Percentiles rank a stretch among this genome's conserved stretches.
phyloP scores from a whole-genome alignment of 1,140 invertebrate genomes.

The Hermetia illucens region DNA sequence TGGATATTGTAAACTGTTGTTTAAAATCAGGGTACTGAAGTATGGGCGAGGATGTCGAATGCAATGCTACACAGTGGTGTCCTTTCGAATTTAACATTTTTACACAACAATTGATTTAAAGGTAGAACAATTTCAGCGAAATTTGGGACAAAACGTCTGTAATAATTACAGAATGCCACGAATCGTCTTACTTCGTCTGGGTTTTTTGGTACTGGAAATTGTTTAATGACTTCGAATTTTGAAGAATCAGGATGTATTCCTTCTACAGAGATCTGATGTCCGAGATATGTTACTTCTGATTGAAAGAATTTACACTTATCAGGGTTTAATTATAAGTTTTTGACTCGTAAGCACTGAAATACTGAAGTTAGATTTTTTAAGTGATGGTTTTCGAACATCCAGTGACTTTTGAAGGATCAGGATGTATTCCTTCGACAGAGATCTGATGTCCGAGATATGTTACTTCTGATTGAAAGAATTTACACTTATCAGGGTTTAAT shows the following conservation, averaged over 20 bases:
- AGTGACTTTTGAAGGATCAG: too few species aligned
- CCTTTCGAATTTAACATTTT: slow-evolving; percentile 10
- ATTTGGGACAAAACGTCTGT: slow-evolving; percentile 11
- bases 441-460: too few species aligned
- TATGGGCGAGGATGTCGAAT: slow-evolving; percentile 12
- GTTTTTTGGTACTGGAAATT: slow-evolving; percentile 1
- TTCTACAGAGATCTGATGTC: slow-evolving; percentile 5
- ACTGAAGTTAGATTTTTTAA: slow-evolving; percentile 6
- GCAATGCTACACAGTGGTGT: too few species aligned
- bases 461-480: too few species aligned
- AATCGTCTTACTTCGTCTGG: slow-evolving; percentile 11
- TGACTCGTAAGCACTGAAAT: slow-evolving; percentile 4
- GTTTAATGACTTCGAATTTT: neutral
- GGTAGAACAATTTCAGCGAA: slow-evolving; percentile 16
- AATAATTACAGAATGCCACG: slow-evolving; percentile 12
- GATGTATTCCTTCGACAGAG: too few species aligned
- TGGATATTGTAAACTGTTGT: slow-evolving; percentile 18
- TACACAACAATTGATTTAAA: slow-evolving; percentile 13
- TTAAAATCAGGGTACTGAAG: slow-evolving; percentile 23
- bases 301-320: slow-evolving; percentile 8
- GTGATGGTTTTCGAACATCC: slow-evolving; percentile 4
- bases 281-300: slow-evolving; percentile 8
- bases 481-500: too few species aligned
- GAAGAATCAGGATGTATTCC: too few species aligned
- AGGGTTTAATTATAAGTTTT: slow-evolving; percentile 9